Conservation (phyloP, 2,113 vertebrate species). For the Sinocyclocheilus maitianheensis region DNA sequence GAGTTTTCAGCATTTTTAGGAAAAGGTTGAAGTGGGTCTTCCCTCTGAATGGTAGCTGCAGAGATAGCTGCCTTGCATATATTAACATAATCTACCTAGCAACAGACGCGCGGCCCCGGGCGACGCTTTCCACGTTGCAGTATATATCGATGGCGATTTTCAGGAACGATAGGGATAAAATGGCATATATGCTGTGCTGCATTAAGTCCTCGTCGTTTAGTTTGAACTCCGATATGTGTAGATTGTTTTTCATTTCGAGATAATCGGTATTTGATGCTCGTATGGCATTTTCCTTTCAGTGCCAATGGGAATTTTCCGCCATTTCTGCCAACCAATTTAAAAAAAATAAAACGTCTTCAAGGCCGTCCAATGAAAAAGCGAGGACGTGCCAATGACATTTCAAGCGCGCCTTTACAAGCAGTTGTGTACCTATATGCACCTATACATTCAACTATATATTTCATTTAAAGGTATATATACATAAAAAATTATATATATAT, state of each 20-base stretch:
- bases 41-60: slow-evolving; percentile 95
- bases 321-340: slow-evolving; percentile 61
- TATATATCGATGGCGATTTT: background rate
- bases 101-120: slow-evolving; percentile 63
- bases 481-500: background rate
- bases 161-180: background rate
- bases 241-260: background rate
- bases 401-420: background rate
- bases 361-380: slow-evolving; percentile 13
- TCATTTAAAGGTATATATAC: background rate
- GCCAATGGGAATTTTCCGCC: slow-evolving; percentile 45
- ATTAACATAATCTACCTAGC: slow-evolving; percentile 90
- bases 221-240: background rate
- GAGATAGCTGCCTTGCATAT: slow-evolving; percentile 78
- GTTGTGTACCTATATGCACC: background rate
- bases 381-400: background rate
- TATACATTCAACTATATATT: background rate
- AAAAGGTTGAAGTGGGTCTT: slow-evolving; percentile 81
- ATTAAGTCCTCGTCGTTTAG: background rate
- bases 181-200: background rate
- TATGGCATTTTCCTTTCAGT: background rate
- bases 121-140: slow-evolving; percentile 67
- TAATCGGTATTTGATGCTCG: background rate
- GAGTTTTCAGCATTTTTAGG: slow-evolving; percentile 67
- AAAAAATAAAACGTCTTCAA: slow-evolving; percentile 23